phyloP scores from a whole-genome alignment of 1,140 invertebrate species.

The silkworm (Bombyx mori) region DNA sequence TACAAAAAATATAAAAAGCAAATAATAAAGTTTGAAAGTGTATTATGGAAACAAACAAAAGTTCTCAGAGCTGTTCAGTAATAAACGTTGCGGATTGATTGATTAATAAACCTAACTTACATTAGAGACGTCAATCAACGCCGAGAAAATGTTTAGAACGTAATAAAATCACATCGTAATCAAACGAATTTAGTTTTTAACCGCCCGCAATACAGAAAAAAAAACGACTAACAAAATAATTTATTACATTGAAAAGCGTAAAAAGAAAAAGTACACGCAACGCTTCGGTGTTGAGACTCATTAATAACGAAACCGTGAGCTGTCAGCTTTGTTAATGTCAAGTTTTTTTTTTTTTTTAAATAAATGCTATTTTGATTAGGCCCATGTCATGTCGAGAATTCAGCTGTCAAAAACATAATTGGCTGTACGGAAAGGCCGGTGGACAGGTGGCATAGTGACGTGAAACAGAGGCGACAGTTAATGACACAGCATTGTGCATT shows the following conservation, averaged over 20 bases:
- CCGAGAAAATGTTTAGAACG: constrained; percentile 26
- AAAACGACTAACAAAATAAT: constrained; percentile 51
- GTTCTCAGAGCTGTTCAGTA: constrained; percentile 12
- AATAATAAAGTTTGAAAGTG: too few species aligned
- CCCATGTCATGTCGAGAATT: constrained; percentile 72
- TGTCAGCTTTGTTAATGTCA: constrained; percentile 61
- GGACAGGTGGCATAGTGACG: constrained; percentile 47
- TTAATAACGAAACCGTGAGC: constrained; percentile 66
- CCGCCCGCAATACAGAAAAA: constrained; percentile 39
- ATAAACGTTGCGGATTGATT: constrained; percentile 54
- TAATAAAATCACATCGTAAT: constrained; percentile 52
- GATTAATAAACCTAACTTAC: constrained; percentile 57
- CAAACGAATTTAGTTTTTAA: constrained; percentile 35
- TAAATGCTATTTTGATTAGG: constrained; percentile 73
- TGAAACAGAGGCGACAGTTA: constrained; percentile 24
- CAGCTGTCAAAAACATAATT: constrained; percentile 71
- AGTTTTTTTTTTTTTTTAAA: constrained; percentile 61
- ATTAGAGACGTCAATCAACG: constrained; percentile 63
- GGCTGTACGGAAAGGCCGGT: constrained; percentile 57
- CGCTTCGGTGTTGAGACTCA: constrained; percentile 33
- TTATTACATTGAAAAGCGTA: constrained; percentile 55
- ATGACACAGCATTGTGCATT: not conserved
- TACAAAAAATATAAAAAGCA: too few species aligned
- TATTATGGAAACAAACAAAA: too few species aligned
- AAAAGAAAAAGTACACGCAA: constrained; percentile 39